These are phyloP conservation scores for Watsonalla binaria DNA, from an alignment of 2,888 invertebrate species.

Conservation along the genomic window DNA sequence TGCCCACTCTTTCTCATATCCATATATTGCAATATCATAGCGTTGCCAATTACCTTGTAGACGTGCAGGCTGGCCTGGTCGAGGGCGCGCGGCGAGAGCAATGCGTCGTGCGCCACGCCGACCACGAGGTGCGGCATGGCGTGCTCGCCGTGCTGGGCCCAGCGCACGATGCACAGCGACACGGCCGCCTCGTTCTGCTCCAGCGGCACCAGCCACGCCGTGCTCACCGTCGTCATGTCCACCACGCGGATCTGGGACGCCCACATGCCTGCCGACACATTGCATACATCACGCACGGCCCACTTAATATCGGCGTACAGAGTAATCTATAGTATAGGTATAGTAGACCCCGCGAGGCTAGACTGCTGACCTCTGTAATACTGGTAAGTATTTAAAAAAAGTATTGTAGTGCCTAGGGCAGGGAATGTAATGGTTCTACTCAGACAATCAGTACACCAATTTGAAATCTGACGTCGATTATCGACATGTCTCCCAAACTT, in stretches of 20 bases:
- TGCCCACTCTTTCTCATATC: too few species aligned
- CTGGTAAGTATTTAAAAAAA: too few species aligned
- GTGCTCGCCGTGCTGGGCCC: constrained; percentile 77
- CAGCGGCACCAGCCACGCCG: constrained; percentile 87
- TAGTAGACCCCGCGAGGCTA: too few species aligned
- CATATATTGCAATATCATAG: constrained; percentile 5
- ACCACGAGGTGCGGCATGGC: constrained; percentile 82
- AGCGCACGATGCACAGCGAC: constrained; percentile 90
- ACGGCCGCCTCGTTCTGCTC: constrained; percentile 98
- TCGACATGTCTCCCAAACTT: constrained; percentile 63
- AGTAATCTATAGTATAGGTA: too few species aligned
- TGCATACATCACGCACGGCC: not conserved
- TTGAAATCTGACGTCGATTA: not conserved
- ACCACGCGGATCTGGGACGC: constrained; percentile 93
- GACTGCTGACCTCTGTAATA: too few species aligned
- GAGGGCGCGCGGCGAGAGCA: constrained; percentile 91
- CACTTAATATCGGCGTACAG: too few species aligned
- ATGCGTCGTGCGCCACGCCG: constrained; percentile 94
- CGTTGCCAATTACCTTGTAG: constrained; percentile 80
- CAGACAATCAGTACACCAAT: too few species aligned
- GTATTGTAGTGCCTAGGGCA: too few species aligned
- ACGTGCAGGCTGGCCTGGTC: constrained; percentile 92
- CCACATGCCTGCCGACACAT: constrained; percentile 88
- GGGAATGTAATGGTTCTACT: too few species aligned
- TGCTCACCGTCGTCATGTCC: constrained; percentile 81